Evolutionary conservation across 2,113 vertebrate species (phyloP).

Genomic region (Zapus hudsonius): DNA sequence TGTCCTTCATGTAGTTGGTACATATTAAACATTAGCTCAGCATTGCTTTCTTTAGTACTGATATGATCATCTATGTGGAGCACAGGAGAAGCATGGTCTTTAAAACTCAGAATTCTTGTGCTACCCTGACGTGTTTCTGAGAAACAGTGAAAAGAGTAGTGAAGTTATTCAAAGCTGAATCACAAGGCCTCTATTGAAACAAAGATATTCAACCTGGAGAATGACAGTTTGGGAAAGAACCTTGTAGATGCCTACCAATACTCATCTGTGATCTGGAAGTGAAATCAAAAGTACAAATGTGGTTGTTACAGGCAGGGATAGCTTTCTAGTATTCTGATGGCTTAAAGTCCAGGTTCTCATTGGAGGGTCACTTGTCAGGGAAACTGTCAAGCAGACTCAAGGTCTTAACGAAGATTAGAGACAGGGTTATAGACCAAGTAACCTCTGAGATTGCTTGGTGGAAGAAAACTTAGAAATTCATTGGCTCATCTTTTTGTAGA

Average conservation of each 20-base stretch:
- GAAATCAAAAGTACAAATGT: not conserved
- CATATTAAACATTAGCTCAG: not conserved
- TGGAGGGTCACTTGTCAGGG: not conserved
- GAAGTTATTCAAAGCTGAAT: not conserved
- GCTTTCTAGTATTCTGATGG: not conserved
- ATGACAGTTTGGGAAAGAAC: not conserved
- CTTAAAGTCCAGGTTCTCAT: not conserved
- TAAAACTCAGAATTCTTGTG: not conserved
- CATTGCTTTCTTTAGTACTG: not conserved
- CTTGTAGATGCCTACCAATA: not conserved
- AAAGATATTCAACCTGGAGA: not conserved
- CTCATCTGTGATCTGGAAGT: not conserved
- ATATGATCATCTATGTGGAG: not conserved
- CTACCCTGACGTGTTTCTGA: not conserved
- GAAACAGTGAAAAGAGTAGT: not conserved
- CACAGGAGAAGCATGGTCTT: not conserved
- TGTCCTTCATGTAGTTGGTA: not conserved
- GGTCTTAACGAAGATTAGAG: not conserved
- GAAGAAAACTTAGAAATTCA: slow-evolving; percentile 15
- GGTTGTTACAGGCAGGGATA: not conserved
- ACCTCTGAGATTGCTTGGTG: not conserved
- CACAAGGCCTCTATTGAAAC: not conserved
- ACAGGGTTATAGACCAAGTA: not conserved
- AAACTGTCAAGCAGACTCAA: not conserved
- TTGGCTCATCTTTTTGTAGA: not conserved